phyloP scores from a whole-genome alignment of 2,113 vertebrate genomes.

The Polypterus senegalus region DNA sequence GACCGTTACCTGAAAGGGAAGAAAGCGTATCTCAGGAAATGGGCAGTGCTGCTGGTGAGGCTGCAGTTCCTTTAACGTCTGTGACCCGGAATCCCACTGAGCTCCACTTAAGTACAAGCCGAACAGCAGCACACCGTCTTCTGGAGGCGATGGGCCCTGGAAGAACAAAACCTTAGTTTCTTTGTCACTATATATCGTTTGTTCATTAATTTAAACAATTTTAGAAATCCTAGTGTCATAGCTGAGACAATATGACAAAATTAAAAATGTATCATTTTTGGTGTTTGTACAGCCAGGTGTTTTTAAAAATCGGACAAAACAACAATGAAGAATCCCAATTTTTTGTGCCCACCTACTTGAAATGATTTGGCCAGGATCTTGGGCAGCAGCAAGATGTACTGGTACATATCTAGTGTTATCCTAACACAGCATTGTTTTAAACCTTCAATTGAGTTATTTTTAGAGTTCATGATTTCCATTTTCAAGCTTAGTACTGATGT shows the following conservation, averaged over 20 bases:
- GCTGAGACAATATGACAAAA: not conserved
- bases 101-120: constrained; percentile 36
- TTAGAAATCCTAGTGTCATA: not conserved
- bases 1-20: constrained; percentile 23
- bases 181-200: not conserved
- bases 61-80: constrained; percentile 26
- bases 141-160: constrained; percentile 8
- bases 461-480: too few species aligned
- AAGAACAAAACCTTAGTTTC: not conserved
- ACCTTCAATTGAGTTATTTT: too few species aligned
- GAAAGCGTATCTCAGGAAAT: constrained; percentile 31
- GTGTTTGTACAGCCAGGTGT: too few species aligned
- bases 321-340: too few species aligned
- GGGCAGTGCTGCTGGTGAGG: constrained; percentile 22
- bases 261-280: not conserved
- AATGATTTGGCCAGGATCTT: too few species aligned
- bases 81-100: constrained; percentile 23
- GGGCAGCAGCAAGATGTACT: too few species aligned
- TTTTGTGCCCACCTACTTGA: too few species aligned
- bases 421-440: too few species aligned
- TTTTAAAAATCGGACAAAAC: too few species aligned
- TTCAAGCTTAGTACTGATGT: too few species aligned
- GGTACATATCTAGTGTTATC: too few species aligned
- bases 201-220: not conserved
- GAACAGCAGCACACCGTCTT: constrained; percentile 24